Evolutionary conservation across 1,140 invertebrate species (phyloP).

Genomic region (Helicoverpa armigera): DNA sequence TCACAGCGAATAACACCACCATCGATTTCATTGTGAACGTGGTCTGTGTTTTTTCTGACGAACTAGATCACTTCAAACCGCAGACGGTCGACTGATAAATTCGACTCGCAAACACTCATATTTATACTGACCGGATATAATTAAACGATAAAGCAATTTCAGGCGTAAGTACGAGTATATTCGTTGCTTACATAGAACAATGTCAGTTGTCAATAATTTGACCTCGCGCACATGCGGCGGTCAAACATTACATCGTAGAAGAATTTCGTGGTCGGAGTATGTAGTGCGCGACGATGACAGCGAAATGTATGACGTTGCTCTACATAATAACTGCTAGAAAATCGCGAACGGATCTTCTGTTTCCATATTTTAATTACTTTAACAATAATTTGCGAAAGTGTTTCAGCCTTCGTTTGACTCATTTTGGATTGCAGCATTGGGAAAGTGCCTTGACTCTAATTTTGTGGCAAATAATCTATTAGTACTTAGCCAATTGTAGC

Average conservation of each 20-base stretch:
- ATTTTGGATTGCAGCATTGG: slow-evolving; percentile 20
- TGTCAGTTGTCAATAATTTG: slow-evolving; percentile 82
- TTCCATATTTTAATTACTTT: slow-evolving; percentile 14
- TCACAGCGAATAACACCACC: slow-evolving; percentile 86
- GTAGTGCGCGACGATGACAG: slow-evolving; percentile 72
- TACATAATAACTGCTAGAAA: background rate
- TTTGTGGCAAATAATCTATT: slow-evolving; percentile 26
- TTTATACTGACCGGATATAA: slow-evolving; percentile 83
- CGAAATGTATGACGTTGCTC: slow-evolving; percentile 17
- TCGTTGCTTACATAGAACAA: slow-evolving; percentile 67
- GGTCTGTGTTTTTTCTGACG: slow-evolving; percentile 75
- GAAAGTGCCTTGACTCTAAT: slow-evolving; percentile 28
- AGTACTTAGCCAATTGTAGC: slow-evolving; percentile 38
- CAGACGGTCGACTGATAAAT: slow-evolving; percentile 76
- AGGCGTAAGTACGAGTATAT: slow-evolving; percentile 71
- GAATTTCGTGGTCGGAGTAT: slow-evolving; percentile 78
- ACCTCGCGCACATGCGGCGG: slow-evolving; percentile 76
- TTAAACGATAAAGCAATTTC: slow-evolving; percentile 82
- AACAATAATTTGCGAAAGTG: slow-evolving; percentile 8
- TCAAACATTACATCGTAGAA: slow-evolving; percentile 68
- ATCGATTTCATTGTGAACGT: slow-evolving; percentile 85
- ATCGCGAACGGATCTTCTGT: slow-evolving; percentile 11
- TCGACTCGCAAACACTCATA: slow-evolving; percentile 69
- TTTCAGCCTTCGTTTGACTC: slow-evolving; percentile 6
- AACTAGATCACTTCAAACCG: slow-evolving; percentile 79